These are phyloP conservation scores for Artemisiospiza belli DNA, from an alignment of 2,113 vertebrate genomes.

Conservation along the genomic window DNA sequence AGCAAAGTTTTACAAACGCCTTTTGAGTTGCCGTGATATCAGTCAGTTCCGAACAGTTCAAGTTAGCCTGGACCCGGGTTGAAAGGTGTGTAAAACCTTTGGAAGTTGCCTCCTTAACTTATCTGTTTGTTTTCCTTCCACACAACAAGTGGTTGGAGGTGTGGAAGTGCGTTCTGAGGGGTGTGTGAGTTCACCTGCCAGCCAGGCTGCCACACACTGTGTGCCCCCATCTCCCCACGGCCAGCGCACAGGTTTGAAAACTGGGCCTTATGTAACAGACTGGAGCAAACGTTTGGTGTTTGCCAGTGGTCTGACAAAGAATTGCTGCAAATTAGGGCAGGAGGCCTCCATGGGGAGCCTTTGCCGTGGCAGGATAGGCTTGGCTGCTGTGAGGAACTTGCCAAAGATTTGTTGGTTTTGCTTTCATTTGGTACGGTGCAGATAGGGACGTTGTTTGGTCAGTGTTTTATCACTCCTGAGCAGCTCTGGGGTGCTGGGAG, in stretches of 20 bases:
- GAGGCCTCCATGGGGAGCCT: conserved; percentile 59
- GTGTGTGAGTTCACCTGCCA: not conserved
- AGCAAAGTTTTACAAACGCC: not conserved
- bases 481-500: not conserved
- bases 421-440: not conserved
- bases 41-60: fast-evolving
- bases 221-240: not conserved
- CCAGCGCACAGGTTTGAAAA: not conserved
- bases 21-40: not conserved
- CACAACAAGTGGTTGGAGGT: conserved; percentile 41
- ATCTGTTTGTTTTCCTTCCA: not conserved
- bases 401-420: conserved; percentile 29
- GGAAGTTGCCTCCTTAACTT: not conserved
- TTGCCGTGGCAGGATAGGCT: not conserved
- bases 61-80: not conserved
- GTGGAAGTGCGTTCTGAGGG: not conserved
- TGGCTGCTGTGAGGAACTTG: not conserved
- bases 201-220: not conserved
- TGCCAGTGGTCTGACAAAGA: conserved; percentile 48
- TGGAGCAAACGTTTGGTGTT: conserved; percentile 53
- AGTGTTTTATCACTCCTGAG: not conserved
- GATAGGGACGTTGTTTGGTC: not conserved
- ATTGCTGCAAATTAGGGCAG: conserved; percentile 57
- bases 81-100: not conserved
- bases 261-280: conserved; percentile 43